Base-by-base conservation (phyloP, 1,140 invertebrate genomes). In the Atta colombica region DNA sequence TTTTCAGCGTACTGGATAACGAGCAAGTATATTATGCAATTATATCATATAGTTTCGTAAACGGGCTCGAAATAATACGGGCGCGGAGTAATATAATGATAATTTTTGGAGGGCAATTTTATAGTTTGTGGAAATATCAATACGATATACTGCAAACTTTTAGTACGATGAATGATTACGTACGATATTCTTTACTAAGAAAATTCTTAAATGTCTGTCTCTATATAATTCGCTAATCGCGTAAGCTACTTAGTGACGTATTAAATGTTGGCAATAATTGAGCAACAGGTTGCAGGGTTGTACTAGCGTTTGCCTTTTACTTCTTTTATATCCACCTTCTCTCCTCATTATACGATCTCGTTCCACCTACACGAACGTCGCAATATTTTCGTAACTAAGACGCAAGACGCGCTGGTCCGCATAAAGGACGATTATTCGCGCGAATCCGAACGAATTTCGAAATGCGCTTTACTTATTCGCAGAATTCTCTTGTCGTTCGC, bases 341-440 rank as follows among this genome's bases (percentile, higher is more conserved):
- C 12, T 78, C 14, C 77, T 80, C 77, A 7, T 49, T 88, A 45
- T 69, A 88, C 39, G 45, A 69, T 88, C 72, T 85, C 35, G 51
- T 77, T 85, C 63, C 80, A 85, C 78, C 86, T 85, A 65, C 86
- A 12, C 18, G 18, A 14, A 12, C 28, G 68, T 35, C 28, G 18
- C 51, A 51, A 88, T 74, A 88, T 88, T 89, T 89, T 88, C 66
- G 71, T 88, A 88, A 88, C 10, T 86, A 53, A 58, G 61, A 0
- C 65, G 61, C 31, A 8, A 28, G 16, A 51, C 28, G 60, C 16
- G 45, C 18, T 72, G 63, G 60, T 63, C 61, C 51, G 58, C 74
- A 14, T 21, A 6, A 3, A 78, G 14, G 39, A 77, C 4, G 35
- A 12, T 63, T 21, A 39, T 77, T 45, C 74, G 58, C 55, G 35